These are phyloP conservation scores for Tuta absoluta DNA, from an alignment of 2,888 invertebrate genomes.

Conservation along the genomic window DNA sequence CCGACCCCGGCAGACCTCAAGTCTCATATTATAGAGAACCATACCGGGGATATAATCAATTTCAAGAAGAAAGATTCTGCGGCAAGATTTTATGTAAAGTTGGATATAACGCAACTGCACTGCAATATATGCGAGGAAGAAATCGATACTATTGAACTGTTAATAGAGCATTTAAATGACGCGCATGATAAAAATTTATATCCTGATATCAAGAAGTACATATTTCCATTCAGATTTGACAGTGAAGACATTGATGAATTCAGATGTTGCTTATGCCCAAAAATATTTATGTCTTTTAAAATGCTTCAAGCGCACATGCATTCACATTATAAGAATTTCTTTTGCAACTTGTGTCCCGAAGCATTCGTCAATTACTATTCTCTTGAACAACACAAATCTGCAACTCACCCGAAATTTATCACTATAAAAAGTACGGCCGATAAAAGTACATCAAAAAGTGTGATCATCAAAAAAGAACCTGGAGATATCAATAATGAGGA, in stretches of 20 bases:
- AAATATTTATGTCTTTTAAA: slow-evolving; percentile 41
- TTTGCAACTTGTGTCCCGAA: slow-evolving; percentile 48
- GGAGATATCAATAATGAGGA: background rate
- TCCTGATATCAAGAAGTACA: slow-evolving; percentile 45
- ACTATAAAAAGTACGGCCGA: background rate
- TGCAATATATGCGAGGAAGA: slow-evolving; percentile 29
- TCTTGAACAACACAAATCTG: background rate
- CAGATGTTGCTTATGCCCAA: slow-evolving; percentile 39
- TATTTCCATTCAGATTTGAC: slow-evolving; percentile 54
- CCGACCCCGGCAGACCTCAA: slow-evolving; percentile 49
- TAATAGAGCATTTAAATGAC: slow-evolving; percentile 31
- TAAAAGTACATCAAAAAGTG: background rate
- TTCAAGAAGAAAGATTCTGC: slow-evolving; percentile 48
- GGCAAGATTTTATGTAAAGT: slow-evolving; percentile 49
- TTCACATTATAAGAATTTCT: slow-evolving; percentile 52
- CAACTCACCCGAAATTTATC: background rate
- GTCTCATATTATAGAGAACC: slow-evolving; percentile 46
- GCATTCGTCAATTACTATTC: slow-evolving; percentile 38
- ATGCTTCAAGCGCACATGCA: slow-evolving; percentile 53
- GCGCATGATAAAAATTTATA: slow-evolving; percentile 41
- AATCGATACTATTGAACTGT: slow-evolving; percentile 25
- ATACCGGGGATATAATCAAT: slow-evolving; percentile 39
- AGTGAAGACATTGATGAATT: slow-evolving; percentile 38
- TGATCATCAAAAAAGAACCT: background rate
- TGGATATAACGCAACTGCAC: slow-evolving; percentile 50